A percentile compares a stretch with the other conserved stretches of the same genome.
Evolutionary conservation across 2,113 vertebrate genomes (phyloP).

Genomic region (Tilapia sparmanii): DNA sequence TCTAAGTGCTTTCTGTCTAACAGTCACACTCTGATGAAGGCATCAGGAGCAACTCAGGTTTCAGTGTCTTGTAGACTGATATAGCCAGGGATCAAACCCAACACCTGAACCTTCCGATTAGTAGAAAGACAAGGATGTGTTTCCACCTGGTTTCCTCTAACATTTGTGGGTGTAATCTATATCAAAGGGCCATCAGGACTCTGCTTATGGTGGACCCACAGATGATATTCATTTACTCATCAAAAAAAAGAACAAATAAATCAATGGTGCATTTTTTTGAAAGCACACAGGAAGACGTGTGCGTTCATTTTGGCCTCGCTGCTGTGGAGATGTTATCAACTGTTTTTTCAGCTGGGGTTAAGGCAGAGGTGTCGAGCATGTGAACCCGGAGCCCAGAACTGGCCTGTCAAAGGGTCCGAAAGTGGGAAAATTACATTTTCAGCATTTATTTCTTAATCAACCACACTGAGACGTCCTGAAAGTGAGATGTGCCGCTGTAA

Average conservation of each 20-base stretch:
- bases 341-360: background rate
- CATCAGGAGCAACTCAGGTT: background rate
- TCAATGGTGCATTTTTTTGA: background rate
- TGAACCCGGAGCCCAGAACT: background rate
- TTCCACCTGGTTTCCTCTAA: background rate
- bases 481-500: background rate
- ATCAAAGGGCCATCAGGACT: fast-evolving
- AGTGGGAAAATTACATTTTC: background rate
- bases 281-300: fast-evolving
- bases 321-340: background rate
- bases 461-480: background rate
- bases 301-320: fast-evolving
- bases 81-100: background rate
- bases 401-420: fast-evolving
- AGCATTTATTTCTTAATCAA: background rate
- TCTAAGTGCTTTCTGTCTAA: background rate
- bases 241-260: background rate
- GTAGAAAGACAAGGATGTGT: background rate
- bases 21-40: background rate
- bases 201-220: background rate
- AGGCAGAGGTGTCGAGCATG: fast-evolving
- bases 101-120: background rate
- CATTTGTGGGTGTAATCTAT: background rate
- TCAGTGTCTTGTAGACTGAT: background rate
- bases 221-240: background rate